phyloP scores from a whole-genome alignment of 1,140 invertebrate genomes.

The Elysia chlorotica region DNA sequence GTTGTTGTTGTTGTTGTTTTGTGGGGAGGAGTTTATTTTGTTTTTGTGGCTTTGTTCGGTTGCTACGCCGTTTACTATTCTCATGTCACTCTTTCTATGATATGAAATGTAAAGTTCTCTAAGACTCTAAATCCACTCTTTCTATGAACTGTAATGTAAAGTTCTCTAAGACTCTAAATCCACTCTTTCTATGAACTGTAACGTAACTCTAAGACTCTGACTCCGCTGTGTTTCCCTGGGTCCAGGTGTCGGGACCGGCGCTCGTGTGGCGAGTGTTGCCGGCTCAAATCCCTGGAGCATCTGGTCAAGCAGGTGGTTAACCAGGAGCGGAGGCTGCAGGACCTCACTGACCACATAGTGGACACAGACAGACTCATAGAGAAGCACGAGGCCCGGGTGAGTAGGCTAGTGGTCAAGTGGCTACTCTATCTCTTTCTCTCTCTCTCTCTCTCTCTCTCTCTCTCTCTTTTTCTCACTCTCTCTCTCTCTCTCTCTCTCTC shows the following conservation, averaged over 20 bases:
- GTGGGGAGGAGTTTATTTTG: too few relatives aligned
- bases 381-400: conserved; percentile 74
- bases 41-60: too few relatives aligned
- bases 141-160: too few relatives aligned
- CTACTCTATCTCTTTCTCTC: conserved; percentile 5
- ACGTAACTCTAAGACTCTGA: too few relatives aligned
- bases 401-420: background rate
- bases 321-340: conserved; percentile 81
- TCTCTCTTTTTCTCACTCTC: background rate
- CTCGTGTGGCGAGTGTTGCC: conserved; percentile 11
- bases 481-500: background rate
- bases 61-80: too few relatives aligned
- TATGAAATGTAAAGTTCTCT: too few relatives aligned
- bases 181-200: too few relatives aligned
- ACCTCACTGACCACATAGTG: conserved; percentile 69
- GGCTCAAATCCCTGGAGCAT: conserved; percentile 65
- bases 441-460: background rate
- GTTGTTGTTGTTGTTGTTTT: too few relatives aligned
- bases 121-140: too few relatives aligned
- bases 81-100: too few relatives aligned
- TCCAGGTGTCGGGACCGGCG: conserved; percentile 13
- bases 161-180: too few relatives aligned
- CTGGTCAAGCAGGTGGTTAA: conserved; percentile 77
- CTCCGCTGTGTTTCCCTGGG: background rate
- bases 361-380: conserved; percentile 80